These are phyloP conservation scores for Acestrorhynchus altus DNA, from an alignment of 2,797 vertebrate species.

Conservation along the genomic window DNA sequence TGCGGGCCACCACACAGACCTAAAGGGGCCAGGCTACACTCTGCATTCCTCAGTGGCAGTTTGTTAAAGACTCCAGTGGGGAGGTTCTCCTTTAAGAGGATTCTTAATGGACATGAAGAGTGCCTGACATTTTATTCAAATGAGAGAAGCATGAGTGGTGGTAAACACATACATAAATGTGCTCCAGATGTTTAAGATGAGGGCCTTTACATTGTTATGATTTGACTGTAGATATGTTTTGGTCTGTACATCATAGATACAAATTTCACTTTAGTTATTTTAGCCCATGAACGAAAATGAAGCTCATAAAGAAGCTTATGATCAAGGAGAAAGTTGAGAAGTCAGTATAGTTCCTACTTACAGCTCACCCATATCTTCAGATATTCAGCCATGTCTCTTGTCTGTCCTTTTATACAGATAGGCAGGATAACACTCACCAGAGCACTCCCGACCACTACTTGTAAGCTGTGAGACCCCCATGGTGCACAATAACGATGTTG, in stretches of 20 bases:
- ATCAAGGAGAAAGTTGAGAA: background rate
- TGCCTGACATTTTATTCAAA: constrained; percentile 40
- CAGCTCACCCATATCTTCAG: too few relatives aligned
- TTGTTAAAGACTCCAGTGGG: constrained; percentile 24
- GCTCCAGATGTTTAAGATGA: background rate
- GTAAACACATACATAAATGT: background rate
- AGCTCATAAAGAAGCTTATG: too few relatives aligned
- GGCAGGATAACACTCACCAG: constrained; percentile 21
- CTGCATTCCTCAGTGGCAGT: constrained; percentile 46
- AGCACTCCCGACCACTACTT: background rate
- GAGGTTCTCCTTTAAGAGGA: constrained; percentile 1
- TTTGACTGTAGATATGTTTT: background rate
- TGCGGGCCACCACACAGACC: background rate
- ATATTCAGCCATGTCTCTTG: background rate
- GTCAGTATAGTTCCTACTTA: background rate
- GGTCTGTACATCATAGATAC: background rate
- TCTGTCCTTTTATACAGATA: background rate
- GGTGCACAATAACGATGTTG: background rate
- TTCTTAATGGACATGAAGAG: constrained; percentile 3
- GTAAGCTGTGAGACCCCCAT: background rate
- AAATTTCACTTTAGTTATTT: background rate
- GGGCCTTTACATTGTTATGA: background rate
- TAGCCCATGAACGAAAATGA: background rate
- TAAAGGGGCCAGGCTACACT: background rate
- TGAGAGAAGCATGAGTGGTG: constrained; percentile 1